Conservation (phyloP, 2,113 vertebrate genomes). For the Catagonus wagneri region DNA sequence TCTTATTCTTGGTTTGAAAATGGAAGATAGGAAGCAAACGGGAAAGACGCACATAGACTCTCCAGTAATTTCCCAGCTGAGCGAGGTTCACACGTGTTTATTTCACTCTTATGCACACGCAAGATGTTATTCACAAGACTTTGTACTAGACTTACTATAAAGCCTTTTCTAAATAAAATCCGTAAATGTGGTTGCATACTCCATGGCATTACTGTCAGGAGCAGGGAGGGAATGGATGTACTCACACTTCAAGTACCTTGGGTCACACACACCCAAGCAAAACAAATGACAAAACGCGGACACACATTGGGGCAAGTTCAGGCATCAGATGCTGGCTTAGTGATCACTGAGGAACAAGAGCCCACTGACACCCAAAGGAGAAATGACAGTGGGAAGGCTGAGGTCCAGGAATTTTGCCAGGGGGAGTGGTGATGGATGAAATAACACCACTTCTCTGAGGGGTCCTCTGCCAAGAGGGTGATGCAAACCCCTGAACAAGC, state of each 20-base stretch:
- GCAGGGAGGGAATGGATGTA: not conserved
- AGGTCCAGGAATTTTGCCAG: not conserved
- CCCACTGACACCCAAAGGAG: not conserved
- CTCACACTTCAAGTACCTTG: conserved; percentile 16
- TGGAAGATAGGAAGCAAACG: conserved; percentile 7
- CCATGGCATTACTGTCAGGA: not conserved
- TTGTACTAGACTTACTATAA: not conserved
- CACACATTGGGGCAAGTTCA: not conserved
- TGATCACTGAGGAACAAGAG: not conserved
- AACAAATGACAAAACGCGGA: too few relatives aligned
- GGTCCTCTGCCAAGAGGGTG: not conserved
- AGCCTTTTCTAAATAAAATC: not conserved
- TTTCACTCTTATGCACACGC: not conserved
- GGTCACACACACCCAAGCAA: not conserved
- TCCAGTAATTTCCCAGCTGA: not conserved
- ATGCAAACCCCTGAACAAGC: not conserved
- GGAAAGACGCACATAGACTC: not conserved
- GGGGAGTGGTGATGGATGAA: not conserved
- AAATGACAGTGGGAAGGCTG: not conserved
- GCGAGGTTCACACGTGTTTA: not conserved
- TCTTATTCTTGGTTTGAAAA: conserved; percentile 33
- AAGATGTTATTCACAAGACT: not conserved
- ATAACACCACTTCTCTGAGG: not conserved
- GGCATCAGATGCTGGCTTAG: not conserved
- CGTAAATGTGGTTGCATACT: not conserved